Percentiles rank a stretch among this genome's conserved stretches.
Conservation (phyloP, 2,113 vertebrate species). For the Carlito syrichta region DNA sequence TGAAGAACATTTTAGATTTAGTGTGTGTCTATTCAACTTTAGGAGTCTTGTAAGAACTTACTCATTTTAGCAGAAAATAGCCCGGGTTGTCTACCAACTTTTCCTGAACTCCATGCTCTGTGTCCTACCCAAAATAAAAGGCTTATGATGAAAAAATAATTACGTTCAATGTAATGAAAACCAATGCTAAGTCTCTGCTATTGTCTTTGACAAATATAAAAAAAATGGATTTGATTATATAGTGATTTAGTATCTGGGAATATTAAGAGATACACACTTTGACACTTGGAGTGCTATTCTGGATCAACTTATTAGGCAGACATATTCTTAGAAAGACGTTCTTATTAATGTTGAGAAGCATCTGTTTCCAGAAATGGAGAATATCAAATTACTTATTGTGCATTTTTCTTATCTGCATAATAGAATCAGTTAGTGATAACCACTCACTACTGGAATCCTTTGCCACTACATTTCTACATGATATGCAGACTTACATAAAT, state of each 20-base stretch:
- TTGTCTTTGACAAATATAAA: neutral
- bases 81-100: neutral
- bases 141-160: neutral
- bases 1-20: neutral
- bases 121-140: conserved; percentile 55
- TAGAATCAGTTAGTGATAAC: neutral
- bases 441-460: neutral
- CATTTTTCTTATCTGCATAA: neutral
- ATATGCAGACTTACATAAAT: neutral
- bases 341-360: neutral
- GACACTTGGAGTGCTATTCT: neutral
- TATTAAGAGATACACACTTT: neutral
- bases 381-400: neutral
- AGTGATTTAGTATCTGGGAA: neutral
- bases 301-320: neutral
- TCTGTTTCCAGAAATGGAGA: neutral
- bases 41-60: neutral
- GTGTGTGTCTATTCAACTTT: neutral
- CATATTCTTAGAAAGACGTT: neutral
- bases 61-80: neutral
- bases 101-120: neutral
- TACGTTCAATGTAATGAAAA: neutral
- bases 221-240: neutral
- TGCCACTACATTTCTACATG: neutral
- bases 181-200: neutral